Percentiles rank a stretch among this genome's conserved stretches.
phyloP scores from a whole-genome alignment of 2,888 invertebrate genomes.

The Drosophila paramelanica region DNA sequence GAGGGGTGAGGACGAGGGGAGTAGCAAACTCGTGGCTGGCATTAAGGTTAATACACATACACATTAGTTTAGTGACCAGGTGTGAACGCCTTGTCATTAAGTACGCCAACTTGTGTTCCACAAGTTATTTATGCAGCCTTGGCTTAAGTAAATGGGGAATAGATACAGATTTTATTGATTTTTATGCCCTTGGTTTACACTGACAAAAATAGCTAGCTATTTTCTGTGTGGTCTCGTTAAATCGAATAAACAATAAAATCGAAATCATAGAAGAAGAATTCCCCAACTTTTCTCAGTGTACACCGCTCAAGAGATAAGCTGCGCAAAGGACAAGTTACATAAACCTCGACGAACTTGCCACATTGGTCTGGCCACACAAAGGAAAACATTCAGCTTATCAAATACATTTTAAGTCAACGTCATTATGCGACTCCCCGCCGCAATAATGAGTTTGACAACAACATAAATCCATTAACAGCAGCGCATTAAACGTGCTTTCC shows the following conservation, averaged over 20 bases:
- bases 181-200: conserved; percentile 29
- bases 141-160: conserved; percentile 12
- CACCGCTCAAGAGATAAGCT: conserved; percentile 42
- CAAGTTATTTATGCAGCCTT: conserved; percentile 29
- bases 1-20: background rate
- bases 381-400: conserved; percentile 38
- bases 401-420: conserved; percentile 51
- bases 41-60: conserved; percentile 11
- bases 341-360: conserved; percentile 13
- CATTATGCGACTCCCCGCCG: conserved; percentile 28
- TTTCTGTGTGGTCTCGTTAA: too few relatives aligned
- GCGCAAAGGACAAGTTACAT: conserved; percentile 25
- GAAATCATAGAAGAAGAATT: background rate
- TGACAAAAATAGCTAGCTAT: conserved; percentile 1
- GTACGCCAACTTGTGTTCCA: conserved; percentile 17
- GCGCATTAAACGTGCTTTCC: conserved; percentile 48
- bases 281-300: conserved; percentile 2
- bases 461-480: conserved; percentile 67
- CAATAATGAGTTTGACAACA: conserved; percentile 51
- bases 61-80: conserved; percentile 39
- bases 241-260: too few relatives aligned
- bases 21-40: conserved; percentile 4
- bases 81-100: conserved; percentile 40
- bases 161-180: conserved; percentile 42
- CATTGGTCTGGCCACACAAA: conserved; percentile 9